Conservation (phyloP, 2,113 vertebrate genomes). For the Chamaea fasciata region DNA sequence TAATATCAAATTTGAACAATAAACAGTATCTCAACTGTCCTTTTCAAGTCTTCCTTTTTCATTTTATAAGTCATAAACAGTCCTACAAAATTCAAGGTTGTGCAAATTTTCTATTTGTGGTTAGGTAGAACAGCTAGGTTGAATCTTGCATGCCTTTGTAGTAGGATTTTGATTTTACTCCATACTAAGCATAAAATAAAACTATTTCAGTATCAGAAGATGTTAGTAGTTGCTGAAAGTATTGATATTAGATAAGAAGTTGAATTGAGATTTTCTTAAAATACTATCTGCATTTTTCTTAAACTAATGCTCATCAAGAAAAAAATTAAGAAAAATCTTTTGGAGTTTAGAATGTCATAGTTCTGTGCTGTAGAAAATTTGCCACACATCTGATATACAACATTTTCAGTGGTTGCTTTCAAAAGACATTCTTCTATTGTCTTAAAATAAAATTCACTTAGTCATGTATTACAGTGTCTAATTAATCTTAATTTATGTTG, state of each 20-base stretch:
- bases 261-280: background rate
- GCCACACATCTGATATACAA: background rate
- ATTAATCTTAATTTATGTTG: background rate
- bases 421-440: background rate
- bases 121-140: background rate
- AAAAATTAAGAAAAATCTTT: background rate
- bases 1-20: background rate
- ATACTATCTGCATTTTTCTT: background rate
- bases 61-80: background rate
- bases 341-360: background rate
- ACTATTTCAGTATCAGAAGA: background rate
- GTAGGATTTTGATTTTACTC: background rate
- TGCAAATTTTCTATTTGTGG: background rate
- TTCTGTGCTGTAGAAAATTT: background rate
- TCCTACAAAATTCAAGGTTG: background rate
- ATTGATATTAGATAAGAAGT: background rate
- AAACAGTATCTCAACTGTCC: background rate
- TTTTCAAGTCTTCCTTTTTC: background rate
- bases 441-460: background rate
- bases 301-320: background rate
- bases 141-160: background rate
- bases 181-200: background rate
- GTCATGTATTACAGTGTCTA: background rate
- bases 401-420: background rate
- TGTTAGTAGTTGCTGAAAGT: background rate